Base-by-base conservation (phyloP, 1,140 invertebrate genomes). In the Trichonephila clavipes region DNA sequence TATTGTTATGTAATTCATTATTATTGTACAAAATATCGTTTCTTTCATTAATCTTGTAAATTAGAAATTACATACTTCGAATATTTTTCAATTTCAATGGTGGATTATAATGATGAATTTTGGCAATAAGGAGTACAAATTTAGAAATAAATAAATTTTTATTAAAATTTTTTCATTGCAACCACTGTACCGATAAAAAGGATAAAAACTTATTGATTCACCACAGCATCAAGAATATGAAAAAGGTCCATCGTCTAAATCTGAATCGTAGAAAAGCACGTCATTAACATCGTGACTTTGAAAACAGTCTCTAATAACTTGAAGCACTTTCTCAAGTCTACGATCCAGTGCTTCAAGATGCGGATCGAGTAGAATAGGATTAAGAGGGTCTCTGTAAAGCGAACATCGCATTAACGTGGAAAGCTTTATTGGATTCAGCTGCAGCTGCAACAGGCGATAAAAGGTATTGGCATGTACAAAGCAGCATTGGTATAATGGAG, bases 401-500 rank as follows among this genome's bases (percentile, higher is more conserved):
- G 98, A 98, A 90, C 97, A 96, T 21, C 97, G 96, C 96, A 99
- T 97, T 10, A 97, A 96, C 81, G 97, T 96, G 94, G 98, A 98
- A 64, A 99, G 96, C 89, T 97, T 97, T n/a, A 95, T 94, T 81
- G 95, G 95, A 88, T 95, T 95, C 59, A 94, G 51, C 88, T 95
- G 95, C 12, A 96, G 85, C 2, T 92, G 88, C 7, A 98, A 95
- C 89, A 99, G 96, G 34, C 97, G 97, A 72, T 96, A 95, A 6
- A 98, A 96, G 2, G 98, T 99, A 18, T 97, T 97, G 95, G 97
- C 97, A 64, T 98, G 96, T 87, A 99, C 97, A 95, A 98, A 96
- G 95, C 98, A 99, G 95, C 98, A 99, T 96, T 99, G 99, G 94
- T 98, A 96, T 8, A 99, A 96, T 0, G 99, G 99, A 8, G 98